These are phyloP conservation scores for Mimas tiliae DNA, from an alignment of 2,888 invertebrate genomes.

Conservation along the genomic window DNA sequence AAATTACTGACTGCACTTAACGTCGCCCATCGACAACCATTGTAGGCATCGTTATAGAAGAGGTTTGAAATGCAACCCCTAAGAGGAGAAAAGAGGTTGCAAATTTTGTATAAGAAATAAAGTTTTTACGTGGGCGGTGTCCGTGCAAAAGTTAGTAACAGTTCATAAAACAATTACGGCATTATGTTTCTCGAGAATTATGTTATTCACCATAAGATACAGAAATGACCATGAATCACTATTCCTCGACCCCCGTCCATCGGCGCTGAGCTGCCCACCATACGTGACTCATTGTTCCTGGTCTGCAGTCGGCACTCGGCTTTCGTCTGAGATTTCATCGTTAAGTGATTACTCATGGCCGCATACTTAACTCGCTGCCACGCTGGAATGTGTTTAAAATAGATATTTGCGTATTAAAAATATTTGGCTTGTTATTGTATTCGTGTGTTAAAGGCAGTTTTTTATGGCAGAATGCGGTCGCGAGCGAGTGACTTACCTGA, in stretches of 20 bases:
- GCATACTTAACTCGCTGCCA: slow-evolving; percentile 4
- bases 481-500: background rate
- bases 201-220: slow-evolving; percentile 11
- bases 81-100: no score
- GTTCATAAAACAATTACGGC: background rate
- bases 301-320: slow-evolving; percentile 44
- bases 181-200: slow-evolving; percentile 10
- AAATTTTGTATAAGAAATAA: no score
- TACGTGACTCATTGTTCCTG: slow-evolving; percentile 52
- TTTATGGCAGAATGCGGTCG: background rate
- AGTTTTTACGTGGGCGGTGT: no score
- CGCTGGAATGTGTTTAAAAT: background rate
- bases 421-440: background rate
- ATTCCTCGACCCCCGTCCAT: background rate
- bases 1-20: no score
- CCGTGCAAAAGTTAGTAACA: no score
- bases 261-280: slow-evolving; percentile 20
- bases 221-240: slow-evolving; percentile 21
- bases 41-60: no score
- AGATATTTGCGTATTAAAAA: slow-evolving; percentile 1
- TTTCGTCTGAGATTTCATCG: slow-evolving; percentile 51
- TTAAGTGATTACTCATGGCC: slow-evolving; percentile 52
- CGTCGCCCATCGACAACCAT: no score
- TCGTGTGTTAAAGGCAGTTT: no score
- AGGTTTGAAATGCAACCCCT: no score